Conservation (phyloP, 2,797 vertebrate species). For the Malacoraja senta region DNA sequence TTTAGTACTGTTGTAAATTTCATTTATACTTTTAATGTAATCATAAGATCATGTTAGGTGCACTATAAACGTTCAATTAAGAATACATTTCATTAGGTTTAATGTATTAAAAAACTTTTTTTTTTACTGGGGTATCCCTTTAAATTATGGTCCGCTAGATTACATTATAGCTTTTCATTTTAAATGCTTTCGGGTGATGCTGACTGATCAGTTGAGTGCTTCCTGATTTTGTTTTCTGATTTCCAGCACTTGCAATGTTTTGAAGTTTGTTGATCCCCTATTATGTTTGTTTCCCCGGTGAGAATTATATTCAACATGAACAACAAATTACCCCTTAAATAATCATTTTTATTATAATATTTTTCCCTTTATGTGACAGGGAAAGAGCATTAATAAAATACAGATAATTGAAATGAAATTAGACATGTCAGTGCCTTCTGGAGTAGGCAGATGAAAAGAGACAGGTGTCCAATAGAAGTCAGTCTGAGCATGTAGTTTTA, state of each 20-base stretch:
- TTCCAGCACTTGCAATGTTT: background rate
- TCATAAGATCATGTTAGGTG: background rate
- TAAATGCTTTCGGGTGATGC: background rate
- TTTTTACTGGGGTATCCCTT: no score
- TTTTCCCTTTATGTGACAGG: background rate
- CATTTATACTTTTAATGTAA: background rate
- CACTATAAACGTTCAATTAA: background rate
- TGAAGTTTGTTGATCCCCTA: background rate
- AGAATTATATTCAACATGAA: background rate
- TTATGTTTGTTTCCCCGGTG: background rate
- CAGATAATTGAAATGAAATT: background rate
- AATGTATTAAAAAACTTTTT: background rate
- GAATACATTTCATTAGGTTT: background rate
- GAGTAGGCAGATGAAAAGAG: background rate
- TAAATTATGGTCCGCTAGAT: no score
- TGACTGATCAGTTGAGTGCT: background rate
- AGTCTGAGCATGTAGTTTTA: background rate
- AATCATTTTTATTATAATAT: background rate
- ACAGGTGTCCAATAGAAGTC: background rate
- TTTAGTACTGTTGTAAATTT: background rate
- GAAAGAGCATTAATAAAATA: background rate
- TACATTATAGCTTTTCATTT: no score
- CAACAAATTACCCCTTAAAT: background rate
- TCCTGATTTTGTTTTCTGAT: background rate
- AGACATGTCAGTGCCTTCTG: background rate